phyloP scores from a whole-genome alignment of 2,888 invertebrate genomes.

The Tyria jacobaeae region DNA sequence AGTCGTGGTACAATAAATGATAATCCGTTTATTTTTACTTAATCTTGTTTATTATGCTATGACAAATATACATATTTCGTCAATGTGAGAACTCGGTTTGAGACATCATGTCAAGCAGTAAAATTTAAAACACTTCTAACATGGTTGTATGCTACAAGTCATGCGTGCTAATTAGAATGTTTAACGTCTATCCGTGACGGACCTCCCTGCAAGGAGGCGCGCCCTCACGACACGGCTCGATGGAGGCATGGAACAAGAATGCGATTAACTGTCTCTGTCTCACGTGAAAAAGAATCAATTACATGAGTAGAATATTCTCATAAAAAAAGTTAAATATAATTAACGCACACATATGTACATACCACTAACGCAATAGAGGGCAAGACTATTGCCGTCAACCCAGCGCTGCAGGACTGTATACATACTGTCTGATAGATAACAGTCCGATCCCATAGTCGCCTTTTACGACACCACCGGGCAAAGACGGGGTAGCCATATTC shows the following conservation, averaged over 20 bases:
- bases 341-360: too few relatives aligned
- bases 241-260: conserved; percentile 13
- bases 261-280: background rate
- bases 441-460: too few relatives aligned
- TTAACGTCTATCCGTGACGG: conserved; percentile 60
- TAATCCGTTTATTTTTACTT: too few relatives aligned
- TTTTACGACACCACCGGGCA: too few relatives aligned
- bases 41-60: too few relatives aligned
- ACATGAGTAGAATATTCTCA: background rate
- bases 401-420: too few relatives aligned
- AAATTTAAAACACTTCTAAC: background rate
- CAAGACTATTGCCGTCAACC: too few relatives aligned
- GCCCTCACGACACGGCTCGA: conserved; percentile 12
- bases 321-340: too few relatives aligned
- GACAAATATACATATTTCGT: background rate
- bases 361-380: too few relatives aligned
- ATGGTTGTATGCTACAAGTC: conserved; percentile 29
- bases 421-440: too few relatives aligned
- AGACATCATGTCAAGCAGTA: background rate
- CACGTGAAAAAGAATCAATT: background rate
- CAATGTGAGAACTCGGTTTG: background rate
- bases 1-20: too few relatives aligned
- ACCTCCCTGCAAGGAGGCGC: conserved; percentile 47
- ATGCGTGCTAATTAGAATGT: conserved; percentile 63
- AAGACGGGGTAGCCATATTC: too few relatives aligned